Conservation (phyloP, 2,113 vertebrate genomes). For the Seriola rivoliana region DNA sequence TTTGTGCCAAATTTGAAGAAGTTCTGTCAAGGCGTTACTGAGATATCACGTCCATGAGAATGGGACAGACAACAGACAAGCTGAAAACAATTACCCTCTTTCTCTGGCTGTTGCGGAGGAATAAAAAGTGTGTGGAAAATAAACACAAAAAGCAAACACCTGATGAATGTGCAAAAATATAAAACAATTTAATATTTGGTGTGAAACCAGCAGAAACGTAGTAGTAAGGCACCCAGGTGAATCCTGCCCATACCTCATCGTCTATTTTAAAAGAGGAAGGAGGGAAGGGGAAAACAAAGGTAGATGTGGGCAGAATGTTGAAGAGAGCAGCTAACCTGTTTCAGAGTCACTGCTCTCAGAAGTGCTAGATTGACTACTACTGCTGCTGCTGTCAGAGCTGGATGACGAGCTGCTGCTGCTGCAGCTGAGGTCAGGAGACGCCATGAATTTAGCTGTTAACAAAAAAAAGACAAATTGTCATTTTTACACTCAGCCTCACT, state of each 20-base stretch:
- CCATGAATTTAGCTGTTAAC: conserved; percentile 73
- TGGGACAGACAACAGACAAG: too few relatives aligned
- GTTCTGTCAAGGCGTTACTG: too few relatives aligned
- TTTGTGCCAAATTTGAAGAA: too few relatives aligned
- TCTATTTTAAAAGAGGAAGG: background rate
- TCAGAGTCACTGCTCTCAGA: conserved; percentile 90
- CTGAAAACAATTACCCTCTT: too few relatives aligned
- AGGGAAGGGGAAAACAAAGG: background rate
- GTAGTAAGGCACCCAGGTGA: background rate
- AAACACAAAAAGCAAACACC: conserved; percentile 26
- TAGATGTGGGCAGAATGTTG: background rate
- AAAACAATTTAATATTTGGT: conserved; percentile 4
- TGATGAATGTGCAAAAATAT: conserved; percentile 22
- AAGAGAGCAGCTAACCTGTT: conserved; percentile 86
- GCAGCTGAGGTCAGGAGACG: conserved; percentile 44
- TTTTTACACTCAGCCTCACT: background rate
- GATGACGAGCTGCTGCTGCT: conserved; percentile 78
- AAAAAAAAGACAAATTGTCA: background rate
- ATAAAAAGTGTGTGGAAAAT: background rate
- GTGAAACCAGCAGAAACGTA: background rate
- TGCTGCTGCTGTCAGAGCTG: conserved; percentile 77
- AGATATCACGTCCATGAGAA: too few relatives aligned
- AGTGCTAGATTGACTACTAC: conserved; percentile 80
- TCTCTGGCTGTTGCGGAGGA: too few relatives aligned
- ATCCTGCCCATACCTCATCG: background rate